These are phyloP conservation scores for Adelosebastes latens DNA, from an alignment of 2,797 vertebrate species.

Conservation along the genomic window DNA sequence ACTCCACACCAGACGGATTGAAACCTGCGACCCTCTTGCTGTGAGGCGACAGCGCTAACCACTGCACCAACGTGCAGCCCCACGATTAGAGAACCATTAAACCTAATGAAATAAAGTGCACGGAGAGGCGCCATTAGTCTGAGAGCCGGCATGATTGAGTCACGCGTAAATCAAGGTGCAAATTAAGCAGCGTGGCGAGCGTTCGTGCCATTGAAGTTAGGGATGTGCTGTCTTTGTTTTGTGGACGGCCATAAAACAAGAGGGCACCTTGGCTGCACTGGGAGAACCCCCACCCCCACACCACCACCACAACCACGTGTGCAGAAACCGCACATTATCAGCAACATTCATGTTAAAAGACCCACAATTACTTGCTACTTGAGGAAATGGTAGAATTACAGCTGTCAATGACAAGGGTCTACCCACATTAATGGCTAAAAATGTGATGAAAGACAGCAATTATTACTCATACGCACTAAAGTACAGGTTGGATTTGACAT, in stretches of 20 bases:
- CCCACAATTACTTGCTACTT: conserved; percentile 11
- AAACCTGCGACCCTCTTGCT: too few species aligned
- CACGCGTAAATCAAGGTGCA: conserved; percentile 52
- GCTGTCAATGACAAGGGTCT: conserved; percentile 15
- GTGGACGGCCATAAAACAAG: conserved; percentile 55
- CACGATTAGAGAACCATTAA: conserved; percentile 44
- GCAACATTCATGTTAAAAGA: conserved; percentile 24
- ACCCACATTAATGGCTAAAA: not conserved
- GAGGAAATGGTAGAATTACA: conserved; percentile 24
- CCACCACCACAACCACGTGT: not conserved
- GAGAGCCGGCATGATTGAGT: conserved; percentile 56
- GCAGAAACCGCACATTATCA: conserved; percentile 17
- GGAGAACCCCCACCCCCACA: not conserved
- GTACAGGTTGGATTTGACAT: conserved; percentile 22
- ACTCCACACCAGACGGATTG: too few species aligned
- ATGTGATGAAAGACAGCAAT: conserved; percentile 28
- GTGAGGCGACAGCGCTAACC: too few species aligned
- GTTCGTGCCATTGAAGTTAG: conserved; percentile 47
- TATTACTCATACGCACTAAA: conserved; percentile 19
- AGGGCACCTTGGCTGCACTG: conserved; percentile 50
- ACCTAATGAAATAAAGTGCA: conserved; percentile 66
- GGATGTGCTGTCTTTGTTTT: conserved; percentile 58
- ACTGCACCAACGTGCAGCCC: too few species aligned
- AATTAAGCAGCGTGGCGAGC: conserved; percentile 50
- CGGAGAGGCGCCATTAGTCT: conserved; percentile 56